Percentiles rank a stretch among this genome's conserved stretches.
Conservation (phyloP, 2,888 invertebrate genomes). For the Ectemnius cavifrons region DNA sequence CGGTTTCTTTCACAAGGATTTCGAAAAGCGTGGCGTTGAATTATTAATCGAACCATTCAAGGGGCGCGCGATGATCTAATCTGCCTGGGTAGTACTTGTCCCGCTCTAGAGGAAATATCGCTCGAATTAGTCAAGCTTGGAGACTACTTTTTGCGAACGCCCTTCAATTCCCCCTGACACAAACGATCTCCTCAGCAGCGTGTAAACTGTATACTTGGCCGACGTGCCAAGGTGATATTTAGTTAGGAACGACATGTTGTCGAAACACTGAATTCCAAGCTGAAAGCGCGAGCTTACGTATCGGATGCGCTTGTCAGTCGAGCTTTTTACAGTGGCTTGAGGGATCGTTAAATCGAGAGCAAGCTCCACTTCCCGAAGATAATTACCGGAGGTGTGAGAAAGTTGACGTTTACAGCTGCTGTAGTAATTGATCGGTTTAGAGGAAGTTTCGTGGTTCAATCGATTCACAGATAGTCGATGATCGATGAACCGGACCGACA, state of each 20-base stretch:
- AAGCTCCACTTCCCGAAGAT: slow-evolving; percentile 17
- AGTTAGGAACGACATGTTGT: not conserved
- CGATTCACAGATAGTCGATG: slow-evolving; percentile 36
- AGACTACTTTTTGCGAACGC: not conserved
- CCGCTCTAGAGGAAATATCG: slow-evolving; percentile 2
- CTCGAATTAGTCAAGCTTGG: not conserved
- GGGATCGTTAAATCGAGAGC: slow-evolving; percentile 9
- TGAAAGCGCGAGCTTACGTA: not conserved
- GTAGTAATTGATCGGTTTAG: slow-evolving; percentile 28
- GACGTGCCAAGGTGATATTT: not conserved
- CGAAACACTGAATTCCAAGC: not conserved
- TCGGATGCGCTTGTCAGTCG: not conserved
- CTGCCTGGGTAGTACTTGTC: slow-evolving; percentile 13
- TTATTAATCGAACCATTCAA: slow-evolving; percentile 2
- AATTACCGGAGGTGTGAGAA: slow-evolving; percentile 39
- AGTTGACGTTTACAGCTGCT: slow-evolving; percentile 10
- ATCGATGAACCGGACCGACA: slow-evolving; percentile 33
- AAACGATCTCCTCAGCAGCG: not conserved
- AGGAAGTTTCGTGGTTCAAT: slow-evolving; percentile 3
- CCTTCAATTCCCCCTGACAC: not conserved
- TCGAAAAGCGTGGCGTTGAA: slow-evolving; percentile 5
- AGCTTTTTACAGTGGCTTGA: not conserved
- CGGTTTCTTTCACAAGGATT: not conserved
- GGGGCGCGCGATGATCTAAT: not conserved
- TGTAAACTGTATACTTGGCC: slow-evolving; percentile 15